Percentiles rank a stretch among this genome's conserved stretches.
Evolutionary conservation across 2,888 invertebrate genomes (phyloP).

Genomic region (Volucella bombylans): DNA sequence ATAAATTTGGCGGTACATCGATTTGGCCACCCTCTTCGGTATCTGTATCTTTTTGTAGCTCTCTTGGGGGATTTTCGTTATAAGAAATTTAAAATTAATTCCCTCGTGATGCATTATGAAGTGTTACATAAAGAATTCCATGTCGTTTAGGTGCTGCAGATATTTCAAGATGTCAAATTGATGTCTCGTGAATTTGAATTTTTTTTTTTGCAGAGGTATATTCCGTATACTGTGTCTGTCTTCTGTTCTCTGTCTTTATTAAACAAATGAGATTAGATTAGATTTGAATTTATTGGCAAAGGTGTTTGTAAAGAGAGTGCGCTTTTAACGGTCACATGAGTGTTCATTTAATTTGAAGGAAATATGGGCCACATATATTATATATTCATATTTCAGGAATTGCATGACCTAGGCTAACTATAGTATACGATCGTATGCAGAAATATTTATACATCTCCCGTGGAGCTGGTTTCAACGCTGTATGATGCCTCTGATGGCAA

Average conservation of each 20-base stretch:
- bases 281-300: slow-evolving; percentile 4
- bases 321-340: slow-evolving; percentile 15
- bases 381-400: neutral
- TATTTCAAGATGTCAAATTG: slow-evolving; percentile 38
- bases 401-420: slow-evolving; percentile 9
- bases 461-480: neutral
- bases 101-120: slow-evolving; percentile 42
- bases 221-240: neutral
- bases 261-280: slow-evolving; percentile 3
- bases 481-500: slow-evolving; percentile 6
- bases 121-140: slow-evolving; percentile 53
- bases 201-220: slow-evolving; percentile 25
- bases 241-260: neutral
- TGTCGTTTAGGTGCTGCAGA: slow-evolving; percentile 20
- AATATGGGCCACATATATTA: neutral
- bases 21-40: slow-evolving; percentile 18
- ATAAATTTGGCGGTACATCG: neutral
- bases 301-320: neutral
- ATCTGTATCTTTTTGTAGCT: too few relatives aligned
- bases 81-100: neutral
- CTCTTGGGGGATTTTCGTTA: too few relatives aligned
- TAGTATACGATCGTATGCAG: neutral
- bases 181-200: slow-evolving; percentile 43
- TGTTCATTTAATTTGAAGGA: neutral
- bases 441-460: neutral